Percentiles rank a stretch among this genome's conserved stretches.
phyloP scores from a whole-genome alignment of 2,113 vertebrate species.

The Chaenocephalus aceratus region DNA sequence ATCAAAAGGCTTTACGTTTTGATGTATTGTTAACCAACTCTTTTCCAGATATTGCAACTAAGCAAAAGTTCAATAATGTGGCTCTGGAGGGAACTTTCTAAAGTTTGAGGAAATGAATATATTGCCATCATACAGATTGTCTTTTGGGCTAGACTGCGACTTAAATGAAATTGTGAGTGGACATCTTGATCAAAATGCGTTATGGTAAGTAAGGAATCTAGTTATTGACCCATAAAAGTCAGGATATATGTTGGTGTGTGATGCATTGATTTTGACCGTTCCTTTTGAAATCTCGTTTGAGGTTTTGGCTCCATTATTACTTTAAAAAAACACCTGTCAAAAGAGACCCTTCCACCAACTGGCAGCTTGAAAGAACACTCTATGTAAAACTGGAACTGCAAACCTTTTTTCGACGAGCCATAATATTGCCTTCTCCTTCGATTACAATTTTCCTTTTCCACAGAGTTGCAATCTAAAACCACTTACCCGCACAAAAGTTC shows the following conservation, averaged over 20 bases:
- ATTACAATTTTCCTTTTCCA: conserved; percentile 20
- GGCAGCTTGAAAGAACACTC: background rate
- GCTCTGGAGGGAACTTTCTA: background rate
- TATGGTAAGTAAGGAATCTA: background rate
- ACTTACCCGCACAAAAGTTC: conserved; percentile 21
- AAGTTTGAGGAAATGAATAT: background rate
- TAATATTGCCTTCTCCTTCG: conserved; percentile 12
- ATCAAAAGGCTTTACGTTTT: background rate
- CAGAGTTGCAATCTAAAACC: conserved; percentile 39
- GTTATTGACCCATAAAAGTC: conserved; percentile 2
- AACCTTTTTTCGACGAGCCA: background rate
- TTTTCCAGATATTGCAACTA: background rate
- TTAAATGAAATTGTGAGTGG: background rate
- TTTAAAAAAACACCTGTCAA: background rate
- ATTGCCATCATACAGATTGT: background rate
- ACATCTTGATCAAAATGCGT: conserved; percentile 1
- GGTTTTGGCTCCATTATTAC: background rate
- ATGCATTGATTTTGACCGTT: background rate
- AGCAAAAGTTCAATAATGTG: no score
- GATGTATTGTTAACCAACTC: background rate
- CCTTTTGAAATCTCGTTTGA: background rate
- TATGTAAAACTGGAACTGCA: conserved; percentile 7
- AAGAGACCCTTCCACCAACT: background rate
- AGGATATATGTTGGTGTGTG: background rate
- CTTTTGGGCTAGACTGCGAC: background rate